Base-by-base conservation (phyloP, 2,888 invertebrate species). In the Pachymerium ferrugineum region DNA sequence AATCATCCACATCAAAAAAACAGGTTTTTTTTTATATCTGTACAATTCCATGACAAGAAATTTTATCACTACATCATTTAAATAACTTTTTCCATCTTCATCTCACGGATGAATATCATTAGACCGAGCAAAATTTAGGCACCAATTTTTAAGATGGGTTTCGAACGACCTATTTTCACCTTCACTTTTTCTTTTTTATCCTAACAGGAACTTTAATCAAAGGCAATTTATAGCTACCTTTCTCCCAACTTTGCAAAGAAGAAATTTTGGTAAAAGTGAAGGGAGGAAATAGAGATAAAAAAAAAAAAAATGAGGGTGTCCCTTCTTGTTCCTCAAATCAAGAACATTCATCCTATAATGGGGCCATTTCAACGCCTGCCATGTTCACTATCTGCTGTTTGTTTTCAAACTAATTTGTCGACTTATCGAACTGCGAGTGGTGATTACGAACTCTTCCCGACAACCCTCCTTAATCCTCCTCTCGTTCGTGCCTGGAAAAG, bases 351-450 rank as follows among this genome's bases (percentile, higher is more conserved):
- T 54, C 54, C 54, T 22, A 54, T 54, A 54, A 54, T 54, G 54
- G 54, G 54, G 54, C 54, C 54, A 54, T 54, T 54, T 54, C 54
- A 54, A 54, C 54, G 54, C 54, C 54, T 54, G 54, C 28, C 54
- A 28, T 54, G 54, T 54, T 54, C 54, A 54, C 54, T 54, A 54
- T 54, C 54, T 54, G 54, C 54, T 54, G 54, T 54, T 54, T 54
- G 54, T 54, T 54, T 54, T 54, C 54, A 54, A 54, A 54, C 54
- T 54, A 54, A 54, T 54, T 54, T 54, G 54, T 54, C 54, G 54
- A 54, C 54, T 54, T 54, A 54, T 54, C 54, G 54, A 54, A 54
- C 54, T 54, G 54, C 54, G 54, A 54, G 54, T 54, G 54, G 54
- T 54, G 54, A 54, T 54, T 54, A 54, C 54, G 5, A 54, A 54